Conservation (phyloP, 2,888 invertebrate genomes). For the Entomobrya proxima region DNA sequence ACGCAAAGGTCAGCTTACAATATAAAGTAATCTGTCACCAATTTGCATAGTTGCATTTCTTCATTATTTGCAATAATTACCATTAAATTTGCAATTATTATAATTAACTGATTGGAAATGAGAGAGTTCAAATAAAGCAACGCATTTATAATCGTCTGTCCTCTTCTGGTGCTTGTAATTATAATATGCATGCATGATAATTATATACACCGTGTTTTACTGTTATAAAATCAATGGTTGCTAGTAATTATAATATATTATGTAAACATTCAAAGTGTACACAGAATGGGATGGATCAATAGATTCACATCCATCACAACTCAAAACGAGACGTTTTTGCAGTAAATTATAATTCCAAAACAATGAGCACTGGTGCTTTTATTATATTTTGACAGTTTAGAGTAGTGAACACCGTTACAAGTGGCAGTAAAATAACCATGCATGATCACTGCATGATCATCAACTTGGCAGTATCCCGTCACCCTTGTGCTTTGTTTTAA, state of each 20-base stretch:
- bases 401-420: neutral
- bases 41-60: constrained; percentile 47
- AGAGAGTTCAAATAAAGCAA: neutral
- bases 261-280: neutral
- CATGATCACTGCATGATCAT: neutral
- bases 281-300: neutral
- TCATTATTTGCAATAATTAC: constrained; percentile 20
- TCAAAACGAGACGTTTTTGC: neutral
- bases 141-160: neutral
- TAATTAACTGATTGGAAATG: constrained; percentile 30
- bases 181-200: neutral
- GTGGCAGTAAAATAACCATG: neutral
- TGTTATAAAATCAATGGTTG: neutral
- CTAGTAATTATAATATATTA: neutral
- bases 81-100: constrained; percentile 35
- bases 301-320: constrained; percentile 3
- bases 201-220: neutral
- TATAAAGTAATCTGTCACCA: constrained; percentile 49
- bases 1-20: neutral
- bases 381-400: constrained; percentile 12
- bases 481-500: neutral
- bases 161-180: neutral
- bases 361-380: neutral
- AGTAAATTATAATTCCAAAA: neutral
- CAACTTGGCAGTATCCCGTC: neutral